phyloP scores from a whole-genome alignment of 2,113 vertebrate species.

The Gallinago jamesoni region DNA sequence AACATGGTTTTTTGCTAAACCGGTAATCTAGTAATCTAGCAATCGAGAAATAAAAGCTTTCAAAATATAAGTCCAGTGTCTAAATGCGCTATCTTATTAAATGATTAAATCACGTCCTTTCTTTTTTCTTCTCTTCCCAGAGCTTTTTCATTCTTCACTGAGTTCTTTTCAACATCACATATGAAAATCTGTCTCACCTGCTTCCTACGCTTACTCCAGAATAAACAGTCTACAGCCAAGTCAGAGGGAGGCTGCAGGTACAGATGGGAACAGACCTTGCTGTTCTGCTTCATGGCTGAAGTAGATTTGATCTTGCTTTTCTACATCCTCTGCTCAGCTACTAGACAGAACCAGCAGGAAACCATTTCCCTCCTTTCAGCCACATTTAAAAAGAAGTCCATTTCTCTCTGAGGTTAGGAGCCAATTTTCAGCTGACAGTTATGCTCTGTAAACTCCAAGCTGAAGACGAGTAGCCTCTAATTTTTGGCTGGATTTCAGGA shows the following conservation, averaged over 20 bases:
- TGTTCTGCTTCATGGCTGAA: background rate
- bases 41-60: background rate
- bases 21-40: background rate
- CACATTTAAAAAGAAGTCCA: background rate
- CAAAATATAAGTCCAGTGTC: background rate
- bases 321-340: background rate
- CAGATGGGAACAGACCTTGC: background rate
- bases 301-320: background rate
- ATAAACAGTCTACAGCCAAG: background rate
- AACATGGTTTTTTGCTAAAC: rapidly evolving
- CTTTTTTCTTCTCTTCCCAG: background rate
- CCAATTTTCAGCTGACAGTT: background rate
- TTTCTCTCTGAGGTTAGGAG: background rate
- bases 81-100: background rate
- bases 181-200: background rate
- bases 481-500: background rate
- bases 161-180: background rate
- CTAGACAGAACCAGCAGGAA: background rate
- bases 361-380: background rate
- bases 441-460: background rate
- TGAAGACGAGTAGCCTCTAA: background rate
- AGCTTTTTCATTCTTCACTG: background rate
- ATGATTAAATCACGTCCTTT: background rate
- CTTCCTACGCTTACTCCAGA: background rate
- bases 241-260: background rate